Base-by-base conservation (phyloP, 2,888 invertebrate genomes). In the Drosophila leonis region DNA sequence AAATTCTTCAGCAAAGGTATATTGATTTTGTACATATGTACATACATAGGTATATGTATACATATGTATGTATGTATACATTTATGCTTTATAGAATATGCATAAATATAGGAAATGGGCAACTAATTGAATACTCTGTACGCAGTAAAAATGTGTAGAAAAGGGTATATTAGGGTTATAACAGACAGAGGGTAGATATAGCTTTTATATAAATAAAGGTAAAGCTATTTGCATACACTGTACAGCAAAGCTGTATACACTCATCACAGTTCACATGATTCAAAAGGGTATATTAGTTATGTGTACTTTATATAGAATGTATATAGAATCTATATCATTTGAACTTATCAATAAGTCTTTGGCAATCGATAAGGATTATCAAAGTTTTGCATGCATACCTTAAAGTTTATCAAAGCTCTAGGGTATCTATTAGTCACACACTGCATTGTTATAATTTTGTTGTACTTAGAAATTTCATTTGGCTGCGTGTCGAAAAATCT, bases 401-500 rank as follows among this genome's bases (percentile, higher is more conserved):
- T 7, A 33, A 3, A 8, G 4, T 15, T 15, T 15, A 15, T 52
- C 27, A n/a, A 3, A 9, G 33, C 33, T 20, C 8, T 39, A 37
- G 54, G 27, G 39, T 54, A 54, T 18, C 54, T 37, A 3, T 10
- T 39, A 54, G 54, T 54, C 37, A 37, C 9, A 39, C n/a, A 5
- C 1, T 12, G n/a, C n/a, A 0, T 51, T 24, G 13, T 10, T 52
- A 46, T 48, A 41, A 18, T 61, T 37, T 37, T 61, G 52, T 37
- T 56, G 37, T 72, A 75, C 73, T 65, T 51, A 68, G 44, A 65
- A 67, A 71, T 83, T 41, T 67, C 72, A 82, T 83, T 80, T 73
- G 55, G 15, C 49, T 73, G 54, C 48, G 49, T 67, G 63, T 73
- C 61, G 57, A 70, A 64, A 83, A 78, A 82, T 88, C 77, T 80